Base-by-base conservation (phyloP, 2,888 invertebrate genomes). In the Lumbricus terrestris region DNA sequence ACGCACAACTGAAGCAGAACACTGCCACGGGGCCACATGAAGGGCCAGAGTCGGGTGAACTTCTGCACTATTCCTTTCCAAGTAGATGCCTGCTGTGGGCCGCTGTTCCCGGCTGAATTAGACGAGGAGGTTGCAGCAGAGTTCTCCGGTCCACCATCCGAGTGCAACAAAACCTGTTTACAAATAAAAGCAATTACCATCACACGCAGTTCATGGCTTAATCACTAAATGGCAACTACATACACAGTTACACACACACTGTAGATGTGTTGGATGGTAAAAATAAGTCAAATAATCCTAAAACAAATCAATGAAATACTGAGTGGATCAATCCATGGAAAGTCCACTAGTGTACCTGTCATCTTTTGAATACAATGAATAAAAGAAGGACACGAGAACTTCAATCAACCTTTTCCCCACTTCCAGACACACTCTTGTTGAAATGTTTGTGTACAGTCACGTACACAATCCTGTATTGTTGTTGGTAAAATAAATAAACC, bases 11-110 rank as follows among this genome's bases (percentile, higher is more conserved):
- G 99, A 11, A 99, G 96, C 18, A 96, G 93, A 35, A 95, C 90
- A 94, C 97, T 97, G 83, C 90, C 91, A 37, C 38, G 88, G 2
- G 99, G 99, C 99, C 99, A 99, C 54, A 99, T 95, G 95, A 98
- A 99, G 0, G 99, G 99, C 92, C 97, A 95, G 88, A 99, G 96
- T 11, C 96, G 96, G 93, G 96, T 96, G 23, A 97, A 94, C 95
- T 90, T 90, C 35, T 33, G 0, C 42, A 38, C 1, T 88, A 88
- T 20, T 29, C 54, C 47, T n/a, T 35, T 40, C 69, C 89, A 89
- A 33, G 89, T n/a, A 29, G 89, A 90, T n/a, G 35, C 15, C 35
- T 15, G 47, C 16, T 33, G 15, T 18, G 88, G 35, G 34, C 42
- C 23, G 47, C 23, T n/a, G 16, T n/a, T 69, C 69, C n/a, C 69